Evolutionary conservation across 2,113 vertebrate species (phyloP), one percentile per base, ranked within the genome.

Genomic region (Delphinus delphis): DNA sequence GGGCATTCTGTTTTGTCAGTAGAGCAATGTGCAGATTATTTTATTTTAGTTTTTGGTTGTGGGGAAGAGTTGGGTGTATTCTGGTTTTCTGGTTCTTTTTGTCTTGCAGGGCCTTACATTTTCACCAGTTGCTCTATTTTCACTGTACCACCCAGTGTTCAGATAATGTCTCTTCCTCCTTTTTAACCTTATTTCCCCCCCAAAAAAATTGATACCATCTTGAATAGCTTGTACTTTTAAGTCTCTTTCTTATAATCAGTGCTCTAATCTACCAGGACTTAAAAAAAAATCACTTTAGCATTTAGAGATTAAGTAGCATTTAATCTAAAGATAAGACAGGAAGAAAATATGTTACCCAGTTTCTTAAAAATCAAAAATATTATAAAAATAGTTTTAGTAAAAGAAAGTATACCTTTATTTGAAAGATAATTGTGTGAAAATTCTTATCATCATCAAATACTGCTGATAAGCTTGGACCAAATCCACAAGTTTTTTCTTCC

Each of bases 371-470:
- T 44, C 26, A 21, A 85, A 31, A 47, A 50, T 77, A 73, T 33
- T 77, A 65, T 92, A 63, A 65, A 68, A 84, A 38, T 50, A 74
- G 26, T 73, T 92, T 95, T 50, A 81, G 4, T 67, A 50, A 81
- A 87, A 85, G 47, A 60, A 88, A 85, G 71, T 36, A 50, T 98
- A 99, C 99, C 99, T 98, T 99, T 97, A 99, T 99, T 81, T 99
- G 94, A 55, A 96, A 84, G 71, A 98, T 97, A 93, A 99, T 93
- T 88, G 87, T 95, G 68, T 98, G 98, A 65, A 99, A 98, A 94
- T 99, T 92, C 26, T 84, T 98, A 96, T 99, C 99, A 85, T 99
- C 98, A 18, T 99, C 98, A 74, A 99, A 97, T 82, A 99, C 98
- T 23, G 95, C 89, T 86, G 98, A 90, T 89, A 99, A 96, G 95